A percentile compares a stretch with the other conserved stretches of the same genome.
Conservation (phyloP, 1,140 invertebrate genomes). For the Anadara kagoshimensis region DNA sequence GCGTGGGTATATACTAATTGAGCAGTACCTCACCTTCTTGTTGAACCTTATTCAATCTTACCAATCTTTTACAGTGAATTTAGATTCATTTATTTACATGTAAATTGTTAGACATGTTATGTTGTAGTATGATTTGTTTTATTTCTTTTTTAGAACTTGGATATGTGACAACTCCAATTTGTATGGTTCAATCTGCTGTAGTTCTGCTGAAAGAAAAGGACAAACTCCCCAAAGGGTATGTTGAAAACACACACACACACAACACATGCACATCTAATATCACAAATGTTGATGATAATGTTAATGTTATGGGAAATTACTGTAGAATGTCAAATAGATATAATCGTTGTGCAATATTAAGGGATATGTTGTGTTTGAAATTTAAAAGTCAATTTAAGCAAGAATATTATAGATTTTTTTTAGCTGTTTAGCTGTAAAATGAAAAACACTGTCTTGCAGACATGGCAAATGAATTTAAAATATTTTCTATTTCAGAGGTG, state of each 20-base stretch:
- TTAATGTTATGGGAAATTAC: background rate
- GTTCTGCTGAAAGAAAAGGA: conserved; percentile 84
- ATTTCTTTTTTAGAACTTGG: conserved; percentile 81
- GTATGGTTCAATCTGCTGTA: conserved; percentile 82
- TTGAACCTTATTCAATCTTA: background rate
- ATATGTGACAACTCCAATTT: conserved; percentile 87
- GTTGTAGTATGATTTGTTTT: background rate
- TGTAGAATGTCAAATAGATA: background rate
- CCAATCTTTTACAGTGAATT: background rate
- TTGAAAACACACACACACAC: background rate
- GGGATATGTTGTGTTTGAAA: background rate
- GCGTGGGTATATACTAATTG: background rate
- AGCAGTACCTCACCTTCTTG: background rate
- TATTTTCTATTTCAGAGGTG: conserved; percentile 74
- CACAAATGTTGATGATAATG: background rate
- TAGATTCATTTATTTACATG: background rate
- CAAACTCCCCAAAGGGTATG: conserved; percentile 77
- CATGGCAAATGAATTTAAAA: conserved; percentile 7
- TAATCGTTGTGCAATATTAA: background rate
- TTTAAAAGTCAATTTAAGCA: background rate
- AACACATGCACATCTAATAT: background rate
- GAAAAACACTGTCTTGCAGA: background rate
- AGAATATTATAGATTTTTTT: background rate
- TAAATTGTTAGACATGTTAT: background rate
- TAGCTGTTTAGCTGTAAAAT: background rate